Evolutionary conservation across 2,113 vertebrate species (phyloP), one percentile per base, ranked within the genome.

Genomic region (Struthio camelus): DNA sequence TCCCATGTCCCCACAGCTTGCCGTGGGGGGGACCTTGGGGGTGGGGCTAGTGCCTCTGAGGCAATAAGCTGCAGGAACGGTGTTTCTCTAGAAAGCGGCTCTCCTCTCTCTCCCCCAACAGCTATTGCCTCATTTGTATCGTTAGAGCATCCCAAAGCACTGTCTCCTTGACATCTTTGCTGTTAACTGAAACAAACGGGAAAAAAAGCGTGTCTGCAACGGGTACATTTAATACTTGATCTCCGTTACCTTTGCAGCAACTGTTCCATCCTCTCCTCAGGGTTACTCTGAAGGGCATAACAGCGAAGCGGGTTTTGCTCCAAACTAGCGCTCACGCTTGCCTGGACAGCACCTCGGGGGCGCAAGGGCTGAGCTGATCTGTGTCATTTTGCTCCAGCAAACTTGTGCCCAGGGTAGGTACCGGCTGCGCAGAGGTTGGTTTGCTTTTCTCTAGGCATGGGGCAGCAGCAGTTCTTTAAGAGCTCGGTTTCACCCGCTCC

Each of bases 401-500:
- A 28, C 0, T 5, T 3, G 1, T 34, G 16, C 40, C 32, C 4
- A 0, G 56, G 44, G 28, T 22, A n/a, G 58, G 34, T 36, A n/a
- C 34, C 59, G 5, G 59, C 44, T 11, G 8, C 58, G 18, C 32
- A 16, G 58, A 34, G 32, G 20, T 34, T 59, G 58, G 16, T 16
- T 32, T 34, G 44, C 32, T 19, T 48, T 44, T 61, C 14, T 72
- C 69, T n/a, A 3, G 2, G 11, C 9, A 32, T 51, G 54, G 46
- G 46, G 46, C 46, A 48, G 19, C 46, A 48, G 18, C 46, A 48
- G 46, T 48, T 48, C 46, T 48, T 48, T 17, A 18, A 48, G 46
- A 48, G 46, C 46, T 48, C 9, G 46, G 18, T 48, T 48, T 48
- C 19, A 48, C 46, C 46, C 19, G 9, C 46, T 48, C 46, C 19